Evolutionary conservation across 2,797 vertebrate species (phyloP).

Genomic region (Chanos chanos): DNA sequence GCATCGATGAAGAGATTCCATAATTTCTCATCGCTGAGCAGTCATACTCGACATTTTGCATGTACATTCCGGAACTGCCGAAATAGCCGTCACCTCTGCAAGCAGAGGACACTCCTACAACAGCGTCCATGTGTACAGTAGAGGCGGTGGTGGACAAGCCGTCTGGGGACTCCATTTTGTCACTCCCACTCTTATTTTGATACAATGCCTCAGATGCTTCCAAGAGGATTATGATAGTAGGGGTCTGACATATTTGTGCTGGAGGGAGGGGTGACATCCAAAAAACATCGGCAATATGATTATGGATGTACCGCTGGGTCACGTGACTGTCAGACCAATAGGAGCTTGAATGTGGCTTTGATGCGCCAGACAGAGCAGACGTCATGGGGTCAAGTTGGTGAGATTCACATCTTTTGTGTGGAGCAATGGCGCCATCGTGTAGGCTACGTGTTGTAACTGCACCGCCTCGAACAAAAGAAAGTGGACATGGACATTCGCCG

Average conservation of each 20-base stretch:
- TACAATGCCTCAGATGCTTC: slow-evolving; percentile 60
- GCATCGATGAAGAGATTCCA: slow-evolving; percentile 72
- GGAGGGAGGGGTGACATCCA: slow-evolving; percentile 29
- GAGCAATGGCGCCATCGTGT: slow-evolving; percentile 83
- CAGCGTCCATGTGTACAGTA: slow-evolving; percentile 70
- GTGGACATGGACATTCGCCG: slow-evolving; percentile 21
- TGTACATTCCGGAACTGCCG: slow-evolving; percentile 70
- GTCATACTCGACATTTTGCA: slow-evolving; percentile 74
- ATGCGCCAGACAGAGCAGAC: slow-evolving; percentile 75
- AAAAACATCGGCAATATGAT: slow-evolving; percentile 74
- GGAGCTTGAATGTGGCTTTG: slow-evolving; percentile 84
- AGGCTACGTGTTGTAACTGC: slow-evolving; percentile 57
- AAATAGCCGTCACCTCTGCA: slow-evolving; percentile 74
- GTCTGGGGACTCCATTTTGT: slow-evolving; percentile 78
- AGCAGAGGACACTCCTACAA: slow-evolving; percentile 58
- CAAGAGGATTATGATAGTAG: slow-evolving; percentile 75
- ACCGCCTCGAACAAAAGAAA: slow-evolving; percentile 67
- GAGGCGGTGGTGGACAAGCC: slow-evolving; percentile 70
- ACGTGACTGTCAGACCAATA: slow-evolving; percentile 81
- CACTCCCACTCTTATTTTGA: slow-evolving; percentile 12
- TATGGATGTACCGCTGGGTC: slow-evolving; percentile 72
- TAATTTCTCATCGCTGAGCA: slow-evolving; percentile 75
- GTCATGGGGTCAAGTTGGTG: slow-evolving; percentile 80
- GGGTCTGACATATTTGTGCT: slow-evolving; percentile 77
- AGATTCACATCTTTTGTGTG: slow-evolving; percentile 60